A percentile compares a stretch with the other conserved stretches of the same genome.
Evolutionary conservation across 2,113 vertebrate genomes (phyloP).

Genomic region (Mellivora capensis): DNA sequence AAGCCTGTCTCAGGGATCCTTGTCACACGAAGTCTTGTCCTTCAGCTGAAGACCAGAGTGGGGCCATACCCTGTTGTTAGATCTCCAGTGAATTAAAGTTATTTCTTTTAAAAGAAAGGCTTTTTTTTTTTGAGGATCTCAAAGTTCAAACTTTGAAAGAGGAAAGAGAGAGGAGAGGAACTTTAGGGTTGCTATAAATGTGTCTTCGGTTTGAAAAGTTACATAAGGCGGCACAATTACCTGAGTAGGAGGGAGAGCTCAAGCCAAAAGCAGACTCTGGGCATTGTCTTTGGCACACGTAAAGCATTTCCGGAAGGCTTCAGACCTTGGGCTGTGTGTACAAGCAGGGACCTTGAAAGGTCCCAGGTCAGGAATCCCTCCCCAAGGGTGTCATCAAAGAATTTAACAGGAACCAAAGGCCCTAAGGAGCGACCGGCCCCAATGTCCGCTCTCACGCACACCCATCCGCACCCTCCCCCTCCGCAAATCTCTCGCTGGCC

Average conservation of each 20-base stretch:
- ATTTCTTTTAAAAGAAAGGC: neutral
- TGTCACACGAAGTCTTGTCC: slow-evolving; percentile 27
- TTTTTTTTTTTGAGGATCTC: neutral
- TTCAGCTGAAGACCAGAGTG: neutral
- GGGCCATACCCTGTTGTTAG: slow-evolving; percentile 8
- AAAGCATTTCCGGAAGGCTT: neutral
- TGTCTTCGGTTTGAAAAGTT: slow-evolving; percentile 50
- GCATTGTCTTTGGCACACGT: slow-evolving; percentile 10
- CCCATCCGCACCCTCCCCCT: too few relatives aligned
- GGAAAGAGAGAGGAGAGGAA: slow-evolving; percentile 47
- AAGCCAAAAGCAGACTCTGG: slow-evolving; percentile 29
- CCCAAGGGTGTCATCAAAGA: neutral
- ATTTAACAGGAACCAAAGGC: neutral
- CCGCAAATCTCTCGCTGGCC: neutral
- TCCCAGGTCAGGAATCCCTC: neutral
- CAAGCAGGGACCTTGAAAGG: neutral
- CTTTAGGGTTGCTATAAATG: slow-evolving; percentile 55
- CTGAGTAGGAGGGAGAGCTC: slow-evolving; percentile 41
- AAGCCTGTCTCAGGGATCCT: slow-evolving; percentile 26
- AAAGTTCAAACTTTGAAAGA: slow-evolving; percentile 54
- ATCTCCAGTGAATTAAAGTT: slow-evolving; percentile 42
- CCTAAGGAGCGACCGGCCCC: neutral
- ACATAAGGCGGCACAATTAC: slow-evolving; percentile 54
- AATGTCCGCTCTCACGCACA: neutral
- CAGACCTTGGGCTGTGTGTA: neutral